Evolutionary conservation across 2,113 vertebrate genomes (phyloP).

Genomic region (Microtus oregoni): DNA sequence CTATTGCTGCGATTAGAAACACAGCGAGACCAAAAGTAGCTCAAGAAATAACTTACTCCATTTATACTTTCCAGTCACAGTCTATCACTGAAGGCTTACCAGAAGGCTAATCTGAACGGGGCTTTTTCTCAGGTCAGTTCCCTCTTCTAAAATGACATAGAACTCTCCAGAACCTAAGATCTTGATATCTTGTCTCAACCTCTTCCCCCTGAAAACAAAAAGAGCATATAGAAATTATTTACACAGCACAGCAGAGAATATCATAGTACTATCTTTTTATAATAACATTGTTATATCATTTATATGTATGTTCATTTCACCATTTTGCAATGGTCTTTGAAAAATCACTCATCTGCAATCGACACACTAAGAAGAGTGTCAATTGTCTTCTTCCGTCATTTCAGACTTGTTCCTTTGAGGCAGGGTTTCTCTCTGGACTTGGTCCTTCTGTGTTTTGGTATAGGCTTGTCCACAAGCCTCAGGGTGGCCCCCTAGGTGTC

Average conservation of each 20-base stretch:
- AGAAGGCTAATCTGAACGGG: not conserved
- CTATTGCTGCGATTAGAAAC: not conserved
- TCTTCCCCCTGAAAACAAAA: not conserved
- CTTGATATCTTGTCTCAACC: not conserved
- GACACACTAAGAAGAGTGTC: not conserved
- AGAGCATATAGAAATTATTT: not conserved
- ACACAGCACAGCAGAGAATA: not conserved
- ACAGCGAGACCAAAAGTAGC: not conserved
- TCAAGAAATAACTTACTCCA: not conserved
- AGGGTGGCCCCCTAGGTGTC: not conserved
- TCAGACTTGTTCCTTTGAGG: not conserved
- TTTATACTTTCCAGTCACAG: not conserved
- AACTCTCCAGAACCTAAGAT: not conserved
- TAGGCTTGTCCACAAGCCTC: not conserved
- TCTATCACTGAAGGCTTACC: not conserved
- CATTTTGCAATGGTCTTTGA: conserved; percentile 31
- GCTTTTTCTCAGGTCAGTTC: not conserved
- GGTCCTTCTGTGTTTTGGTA: not conserved
- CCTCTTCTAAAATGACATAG: not conserved
- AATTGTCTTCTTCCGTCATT: not conserved
- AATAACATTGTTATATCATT: not conserved
- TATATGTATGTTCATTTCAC: conserved; percentile 18
- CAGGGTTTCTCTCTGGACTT: not conserved
- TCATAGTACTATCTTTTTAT: not conserved
- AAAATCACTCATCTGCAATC: not conserved